phyloP scores from a whole-genome alignment of 2,888 invertebrate species.

The Pristionchus japonicus region DNA sequence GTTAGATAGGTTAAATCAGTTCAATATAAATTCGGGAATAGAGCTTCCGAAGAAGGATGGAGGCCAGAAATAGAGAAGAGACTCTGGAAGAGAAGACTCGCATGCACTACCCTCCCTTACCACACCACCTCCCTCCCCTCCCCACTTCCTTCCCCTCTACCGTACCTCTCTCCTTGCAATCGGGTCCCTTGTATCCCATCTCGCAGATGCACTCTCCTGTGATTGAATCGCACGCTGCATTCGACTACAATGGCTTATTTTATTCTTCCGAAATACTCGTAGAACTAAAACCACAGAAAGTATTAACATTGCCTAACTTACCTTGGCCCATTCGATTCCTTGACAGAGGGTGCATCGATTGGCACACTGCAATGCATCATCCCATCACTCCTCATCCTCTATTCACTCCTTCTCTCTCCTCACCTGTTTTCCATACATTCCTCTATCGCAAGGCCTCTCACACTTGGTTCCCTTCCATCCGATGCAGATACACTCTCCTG shows the following conservation, averaged over 20 bases:
- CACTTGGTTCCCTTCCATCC: conserved; percentile 74
- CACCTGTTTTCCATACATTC: conserved; percentile 66
- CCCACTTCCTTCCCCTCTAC: background rate
- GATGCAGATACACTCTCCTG: conserved; percentile 64
- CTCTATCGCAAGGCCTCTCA: conserved; percentile 64
- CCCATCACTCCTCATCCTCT: background rate
- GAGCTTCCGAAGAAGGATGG: conserved; percentile 8
- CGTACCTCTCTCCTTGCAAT: conserved; percentile 57
- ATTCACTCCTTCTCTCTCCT: background rate
- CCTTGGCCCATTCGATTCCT: conserved; percentile 45
- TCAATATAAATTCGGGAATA: background rate
- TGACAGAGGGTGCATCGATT: conserved; percentile 21
- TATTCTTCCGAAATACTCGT: background rate
- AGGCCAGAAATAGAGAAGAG: background rate
- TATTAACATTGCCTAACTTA: background rate
- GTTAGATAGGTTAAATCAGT: background rate
- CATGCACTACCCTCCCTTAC: background rate
- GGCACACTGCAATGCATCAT: background rate
- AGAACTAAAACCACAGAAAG: background rate
- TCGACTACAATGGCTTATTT: conserved; percentile 50
- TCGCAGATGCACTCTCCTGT: conserved; percentile 69
- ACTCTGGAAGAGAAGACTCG: background rate
- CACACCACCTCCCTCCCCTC: background rate
- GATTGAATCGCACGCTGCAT: conserved; percentile 68
- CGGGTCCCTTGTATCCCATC: conserved; percentile 59